Evolutionary conservation across 2,888 invertebrate species (phyloP).

Genomic region (Acronicta leporina): DNA sequence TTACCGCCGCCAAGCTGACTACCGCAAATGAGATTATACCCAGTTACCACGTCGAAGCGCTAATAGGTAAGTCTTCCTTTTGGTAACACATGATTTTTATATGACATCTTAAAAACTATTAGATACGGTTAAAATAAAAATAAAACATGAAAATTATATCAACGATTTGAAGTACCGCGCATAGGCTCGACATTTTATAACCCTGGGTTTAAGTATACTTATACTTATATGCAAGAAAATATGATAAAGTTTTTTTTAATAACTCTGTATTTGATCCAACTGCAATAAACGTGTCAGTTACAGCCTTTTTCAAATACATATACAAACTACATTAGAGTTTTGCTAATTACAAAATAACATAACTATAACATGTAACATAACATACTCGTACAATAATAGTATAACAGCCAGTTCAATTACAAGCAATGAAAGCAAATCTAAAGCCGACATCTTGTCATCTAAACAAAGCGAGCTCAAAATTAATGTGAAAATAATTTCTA

Average conservation of each 20-base stretch:
- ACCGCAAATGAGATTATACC: conserved; percentile 87
- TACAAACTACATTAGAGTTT: background rate
- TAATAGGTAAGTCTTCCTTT: conserved; percentile 84
- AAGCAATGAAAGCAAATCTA: conserved; percentile 27
- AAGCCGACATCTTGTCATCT: conserved; percentile 31
- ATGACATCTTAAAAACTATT: too few relatives aligned
- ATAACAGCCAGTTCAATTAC: conserved; percentile 7
- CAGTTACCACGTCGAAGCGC: conserved; percentile 86
- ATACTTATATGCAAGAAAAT: too few relatives aligned
- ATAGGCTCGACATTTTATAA: too few relatives aligned
- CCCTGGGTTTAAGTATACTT: too few relatives aligned
- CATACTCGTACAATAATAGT: background rate
- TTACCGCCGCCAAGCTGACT: conserved; percentile 87
- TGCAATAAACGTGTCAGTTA: too few relatives aligned
- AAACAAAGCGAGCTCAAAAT: conserved; percentile 45
- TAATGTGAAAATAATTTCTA: conserved; percentile 73
- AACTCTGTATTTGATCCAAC: too few relatives aligned
- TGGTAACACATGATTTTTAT: background rate
- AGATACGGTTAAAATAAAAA: too few relatives aligned
- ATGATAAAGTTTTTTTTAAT: too few relatives aligned
- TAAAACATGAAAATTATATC: too few relatives aligned
- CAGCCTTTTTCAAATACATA: too few relatives aligned
- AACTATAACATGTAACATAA: background rate
- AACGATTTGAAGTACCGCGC: too few relatives aligned
- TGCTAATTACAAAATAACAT: background rate